Percentiles rank a stretch among this genome's conserved stretches.
phyloP scores from a whole-genome alignment of 2,888 invertebrate genomes.

The Patella caerulea region DNA sequence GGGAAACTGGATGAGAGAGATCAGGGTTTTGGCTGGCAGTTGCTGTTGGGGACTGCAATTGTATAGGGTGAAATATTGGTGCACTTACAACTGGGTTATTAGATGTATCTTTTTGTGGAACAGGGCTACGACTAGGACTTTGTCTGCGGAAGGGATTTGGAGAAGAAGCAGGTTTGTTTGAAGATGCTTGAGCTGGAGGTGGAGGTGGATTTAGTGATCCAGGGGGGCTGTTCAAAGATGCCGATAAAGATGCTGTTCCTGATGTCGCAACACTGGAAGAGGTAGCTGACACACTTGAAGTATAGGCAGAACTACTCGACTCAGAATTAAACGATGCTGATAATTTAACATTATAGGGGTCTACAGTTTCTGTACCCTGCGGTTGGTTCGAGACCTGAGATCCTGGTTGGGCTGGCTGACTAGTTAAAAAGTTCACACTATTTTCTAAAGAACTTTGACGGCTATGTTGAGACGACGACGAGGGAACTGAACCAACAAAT shows the following conservation, averaged over 20 bases:
- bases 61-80: not conserved
- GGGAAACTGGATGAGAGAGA: not conserved
- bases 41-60: not conserved
- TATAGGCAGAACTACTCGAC: not conserved
- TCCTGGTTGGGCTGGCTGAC: not conserved
- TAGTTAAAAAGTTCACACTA: not conserved
- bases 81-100: not conserved
- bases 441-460: conserved; percentile 35
- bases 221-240: not conserved
- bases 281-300: not conserved
- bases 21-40: not conserved
- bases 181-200: not conserved
- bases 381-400: not conserved
- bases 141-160: not conserved
- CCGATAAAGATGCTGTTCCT: not conserved
- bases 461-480: conserved; percentile 26
- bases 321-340: not conserved
- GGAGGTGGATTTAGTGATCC: not conserved
- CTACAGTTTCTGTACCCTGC: not conserved
- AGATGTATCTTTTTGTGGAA: not conserved
- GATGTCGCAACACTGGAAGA: not conserved
- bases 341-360: conserved; percentile 1
- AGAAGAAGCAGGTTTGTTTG: not conserved
- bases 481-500: conserved; percentile 37
- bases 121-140: not conserved